A percentile compares a stretch with the other conserved stretches of the same genome.
Conservation (phyloP, 1,140 invertebrate genomes). For the Eufriesea mexicana region DNA sequence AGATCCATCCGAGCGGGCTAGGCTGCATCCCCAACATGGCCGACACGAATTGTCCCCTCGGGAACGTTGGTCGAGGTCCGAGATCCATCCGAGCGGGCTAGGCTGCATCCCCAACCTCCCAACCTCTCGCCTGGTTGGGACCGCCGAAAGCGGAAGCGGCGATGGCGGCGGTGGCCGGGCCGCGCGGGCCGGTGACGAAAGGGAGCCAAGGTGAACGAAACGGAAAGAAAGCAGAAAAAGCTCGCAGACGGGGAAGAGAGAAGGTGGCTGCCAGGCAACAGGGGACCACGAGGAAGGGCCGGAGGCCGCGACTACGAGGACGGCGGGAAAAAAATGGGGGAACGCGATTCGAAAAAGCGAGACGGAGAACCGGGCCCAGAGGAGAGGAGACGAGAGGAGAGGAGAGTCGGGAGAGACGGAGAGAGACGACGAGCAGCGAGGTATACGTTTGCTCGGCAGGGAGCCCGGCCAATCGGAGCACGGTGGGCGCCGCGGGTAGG, state of each 20-base stretch:
- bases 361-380: conserved; percentile 13
- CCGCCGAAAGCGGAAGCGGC: conserved; percentile 29
- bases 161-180: conserved; percentile 1
- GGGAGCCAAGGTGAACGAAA: conserved; percentile 46
- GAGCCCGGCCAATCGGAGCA: conserved; percentile 73
- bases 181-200: conserved; percentile 19
- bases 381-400: conserved; percentile 43
- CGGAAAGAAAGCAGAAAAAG: conserved; percentile 44
- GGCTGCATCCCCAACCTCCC: neutral
- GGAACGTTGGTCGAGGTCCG: neutral
- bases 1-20: neutral
- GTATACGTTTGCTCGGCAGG: conserved; percentile 61
- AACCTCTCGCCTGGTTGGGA: neutral
- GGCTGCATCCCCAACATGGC: neutral
- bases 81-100: neutral
- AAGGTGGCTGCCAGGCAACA: neutral
- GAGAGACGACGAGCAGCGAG: conserved; percentile 47
- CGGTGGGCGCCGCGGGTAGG: conserved; percentile 79
- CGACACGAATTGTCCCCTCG: too few species aligned
- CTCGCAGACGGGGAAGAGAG: conserved; percentile 15
- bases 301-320: conserved; percentile 21
- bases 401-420: conserved; percentile 28
- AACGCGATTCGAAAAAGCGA: conserved; percentile 48
- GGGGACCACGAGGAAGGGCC: neutral
- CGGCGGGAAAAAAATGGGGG: conserved; percentile 41